Conservation (phyloP, 2,888 invertebrate genomes). For the Octonoba sinensis region DNA sequence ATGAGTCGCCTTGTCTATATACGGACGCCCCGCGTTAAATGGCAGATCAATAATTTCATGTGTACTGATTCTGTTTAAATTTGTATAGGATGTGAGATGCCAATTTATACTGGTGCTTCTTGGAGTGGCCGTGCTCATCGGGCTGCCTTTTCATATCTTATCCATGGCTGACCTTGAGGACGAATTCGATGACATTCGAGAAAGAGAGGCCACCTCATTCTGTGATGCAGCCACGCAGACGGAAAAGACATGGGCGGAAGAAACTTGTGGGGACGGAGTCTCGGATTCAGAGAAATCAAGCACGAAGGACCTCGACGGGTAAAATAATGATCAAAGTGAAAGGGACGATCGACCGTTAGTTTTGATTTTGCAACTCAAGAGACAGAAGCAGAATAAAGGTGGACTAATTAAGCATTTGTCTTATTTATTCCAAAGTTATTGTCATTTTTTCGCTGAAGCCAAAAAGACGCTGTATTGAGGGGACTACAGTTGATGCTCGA, state of each 20-base stretch:
- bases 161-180: slow-evolving; percentile 30
- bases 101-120: slow-evolving; percentile 5
- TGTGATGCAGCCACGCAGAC: background rate
- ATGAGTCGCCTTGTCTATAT: too few species aligned
- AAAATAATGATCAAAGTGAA: too few species aligned
- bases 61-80: background rate
- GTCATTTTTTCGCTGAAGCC: too few species aligned
- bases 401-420: too few species aligned
- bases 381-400: too few species aligned
- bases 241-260: background rate
- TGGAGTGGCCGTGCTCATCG: slow-evolving; percentile 9
- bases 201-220: background rate
- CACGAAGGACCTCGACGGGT: background rate
- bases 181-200: background rate
- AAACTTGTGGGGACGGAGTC: background rate
- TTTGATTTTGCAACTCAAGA: too few species aligned
- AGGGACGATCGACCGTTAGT: too few species aligned
- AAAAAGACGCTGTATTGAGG: too few species aligned
- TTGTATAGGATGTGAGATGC: background rate
- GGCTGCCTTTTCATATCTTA: slow-evolving; percentile 23
- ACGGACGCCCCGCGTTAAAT: too few species aligned
- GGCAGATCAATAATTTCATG: too few species aligned
- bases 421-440: too few species aligned
- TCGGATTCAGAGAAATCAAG: background rate
- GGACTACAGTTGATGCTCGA: too few species aligned